Conservation (phyloP, 1,140 invertebrate species). For the Coenobita brevimanus region DNA sequence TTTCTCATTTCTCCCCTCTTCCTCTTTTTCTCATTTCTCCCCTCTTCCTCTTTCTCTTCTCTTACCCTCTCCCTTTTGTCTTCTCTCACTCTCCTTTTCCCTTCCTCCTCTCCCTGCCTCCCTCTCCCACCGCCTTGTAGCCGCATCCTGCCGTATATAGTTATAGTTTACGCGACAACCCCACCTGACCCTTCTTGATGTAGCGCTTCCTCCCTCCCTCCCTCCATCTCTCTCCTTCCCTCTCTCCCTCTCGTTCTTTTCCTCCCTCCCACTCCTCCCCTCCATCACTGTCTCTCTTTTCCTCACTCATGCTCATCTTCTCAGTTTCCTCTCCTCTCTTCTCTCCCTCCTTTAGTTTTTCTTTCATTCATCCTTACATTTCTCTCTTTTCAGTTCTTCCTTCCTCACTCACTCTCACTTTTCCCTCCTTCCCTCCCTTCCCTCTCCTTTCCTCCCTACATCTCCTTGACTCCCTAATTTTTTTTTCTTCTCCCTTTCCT, state of each 20-base stretch:
- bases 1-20: background rate
- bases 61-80: background rate
- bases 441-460: too few relatives aligned
- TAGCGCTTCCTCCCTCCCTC: background rate
- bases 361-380: too few relatives aligned
- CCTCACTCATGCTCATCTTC: too few relatives aligned
- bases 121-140: background rate
- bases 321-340: too few relatives aligned
- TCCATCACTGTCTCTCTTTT: background rate
- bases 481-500: too few relatives aligned
- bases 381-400: too few relatives aligned
- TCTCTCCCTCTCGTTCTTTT: background rate
- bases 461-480: too few relatives aligned
- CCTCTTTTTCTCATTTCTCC: background rate
- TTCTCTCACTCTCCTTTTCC: background rate
- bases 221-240: background rate
- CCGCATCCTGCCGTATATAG: background rate
- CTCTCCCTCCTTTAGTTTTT: too few relatives aligned
- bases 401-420: too few relatives aligned
- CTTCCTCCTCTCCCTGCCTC: background rate
- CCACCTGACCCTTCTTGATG: too few relatives aligned
- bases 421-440: too few relatives aligned
- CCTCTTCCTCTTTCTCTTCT: background rate
- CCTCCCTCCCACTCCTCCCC: slow-evolving; percentile 15
- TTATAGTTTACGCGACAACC: too few relatives aligned